phyloP scores from a whole-genome alignment of 1,140 invertebrate genomes.

The Psix sp. region DNA sequence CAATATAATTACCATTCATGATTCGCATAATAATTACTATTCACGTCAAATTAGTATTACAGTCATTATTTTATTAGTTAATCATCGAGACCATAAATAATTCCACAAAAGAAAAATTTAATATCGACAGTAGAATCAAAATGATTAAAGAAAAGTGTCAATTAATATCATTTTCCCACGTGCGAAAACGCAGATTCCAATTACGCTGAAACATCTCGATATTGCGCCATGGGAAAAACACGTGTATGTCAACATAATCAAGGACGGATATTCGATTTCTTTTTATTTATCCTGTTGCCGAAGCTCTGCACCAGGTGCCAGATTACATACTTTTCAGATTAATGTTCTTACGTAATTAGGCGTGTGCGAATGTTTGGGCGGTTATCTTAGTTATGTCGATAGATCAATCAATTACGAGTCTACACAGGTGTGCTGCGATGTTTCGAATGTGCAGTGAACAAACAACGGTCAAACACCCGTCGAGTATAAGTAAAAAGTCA shows the following conservation, averaged over 20 bases:
- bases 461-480: too few relatives aligned
- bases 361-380: slow-evolving; percentile 26
- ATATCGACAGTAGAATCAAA: slow-evolving; percentile 4
- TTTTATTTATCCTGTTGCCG: slow-evolving; percentile 37
- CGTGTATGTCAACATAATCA: slow-evolving; percentile 41
- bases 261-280: slow-evolving; percentile 58
- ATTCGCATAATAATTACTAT: too few relatives aligned
- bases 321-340: slow-evolving; percentile 57
- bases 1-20: too few relatives aligned
- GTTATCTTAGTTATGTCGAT: slow-evolving; percentile 27
- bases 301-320: slow-evolving; percentile 26
- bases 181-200: slow-evolving; percentile 29
- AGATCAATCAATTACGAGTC: slow-evolving; percentile 13
- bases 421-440: neutral
- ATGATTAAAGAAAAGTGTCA: slow-evolving; percentile 22
- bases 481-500: too few relatives aligned
- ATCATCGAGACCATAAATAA: slow-evolving; percentile 22
- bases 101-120: slow-evolving; percentile 3
- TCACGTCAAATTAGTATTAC: too few relatives aligned
- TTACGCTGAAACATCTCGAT: slow-evolving; percentile 35
- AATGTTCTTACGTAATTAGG: slow-evolving; percentile 41
- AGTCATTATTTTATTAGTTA: neutral
- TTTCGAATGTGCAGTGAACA: too few relatives aligned
- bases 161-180: slow-evolving; percentile 50
- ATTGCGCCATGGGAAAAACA: slow-evolving; percentile 55